Conservation (phyloP, 2,113 vertebrate genomes). For the Tragelaphus scriptus region DNA sequence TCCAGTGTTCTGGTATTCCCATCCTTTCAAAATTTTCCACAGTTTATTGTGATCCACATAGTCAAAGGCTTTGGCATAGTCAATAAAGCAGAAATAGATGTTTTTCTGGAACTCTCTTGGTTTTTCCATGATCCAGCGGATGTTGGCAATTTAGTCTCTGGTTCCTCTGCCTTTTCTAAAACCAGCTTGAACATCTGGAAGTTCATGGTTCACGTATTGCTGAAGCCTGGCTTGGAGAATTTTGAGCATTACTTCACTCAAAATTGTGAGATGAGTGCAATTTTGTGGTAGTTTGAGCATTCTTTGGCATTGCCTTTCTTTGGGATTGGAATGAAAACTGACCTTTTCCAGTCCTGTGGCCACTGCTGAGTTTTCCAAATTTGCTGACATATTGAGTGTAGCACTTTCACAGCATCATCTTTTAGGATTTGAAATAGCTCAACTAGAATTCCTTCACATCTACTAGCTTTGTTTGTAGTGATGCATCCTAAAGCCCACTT, state of each 20-base stretch:
- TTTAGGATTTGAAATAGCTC: background rate
- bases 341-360: background rate
- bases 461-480: background rate
- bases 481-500: background rate
- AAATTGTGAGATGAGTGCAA: background rate
- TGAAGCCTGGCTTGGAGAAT: background rate
- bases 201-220: background rate
- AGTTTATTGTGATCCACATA: background rate
- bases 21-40: background rate
- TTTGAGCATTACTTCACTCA: background rate
- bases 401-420: background rate
- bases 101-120: background rate
- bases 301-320: background rate
- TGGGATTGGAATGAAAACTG: background rate
- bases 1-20: background rate
- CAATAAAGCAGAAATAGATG: background rate
- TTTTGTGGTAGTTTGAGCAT: background rate
- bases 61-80: background rate
- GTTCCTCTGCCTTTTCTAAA: background rate
- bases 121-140: rapidly evolving
- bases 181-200: background rate
- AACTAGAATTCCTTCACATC: background rate
- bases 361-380: background rate
- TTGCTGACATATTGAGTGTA: background rate
- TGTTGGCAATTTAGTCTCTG: background rate